Evolutionary conservation across 2,888 invertebrate genomes (phyloP), one percentile per base, ranked within the genome.

Genomic region (Cryptophagus acutangulus): DNA sequence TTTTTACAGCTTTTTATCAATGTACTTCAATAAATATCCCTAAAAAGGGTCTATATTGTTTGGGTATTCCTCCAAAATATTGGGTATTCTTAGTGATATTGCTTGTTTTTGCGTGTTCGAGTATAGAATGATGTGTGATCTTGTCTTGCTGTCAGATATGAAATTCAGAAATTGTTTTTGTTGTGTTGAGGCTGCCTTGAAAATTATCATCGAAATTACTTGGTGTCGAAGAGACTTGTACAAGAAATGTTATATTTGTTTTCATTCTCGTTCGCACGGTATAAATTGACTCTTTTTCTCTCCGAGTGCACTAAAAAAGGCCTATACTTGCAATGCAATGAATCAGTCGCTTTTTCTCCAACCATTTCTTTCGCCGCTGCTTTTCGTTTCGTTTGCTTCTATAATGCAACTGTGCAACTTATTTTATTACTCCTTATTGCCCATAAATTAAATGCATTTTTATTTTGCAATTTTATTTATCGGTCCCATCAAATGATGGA

Each of bases 191-290:
- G 44, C 52, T 54, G 41, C 47, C 54, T 55, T 49, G 50, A 38
- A 44, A 46, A 61, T 62, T 61, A 59, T 49, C 58, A 60, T 61
- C 55, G 60, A 56, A 59, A 61, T 61, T 57, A 58, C 57, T 54
- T 49, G 52, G 59, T 61, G 61, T 60, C 54, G 59, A 52, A 55
- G 55, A 52, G 53, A 54, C 54, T 53, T 52, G 54, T 55, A 57
- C 60, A 62, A 62, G 61, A 62, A 61, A 60, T 55, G 58, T 57
- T 61, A 60, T 61, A 55, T 60, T 61, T 61, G 59, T 60, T 62
- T 59, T 61, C 62, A 59, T 62, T 59, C 59, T 46, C 58, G 59
- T 63, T 65, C 63, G 61, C 63, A 63, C 63, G 61, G 62, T 57
- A 63, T 63, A 65, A 64, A 63, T 63, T 58, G 56, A 45, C 52